Evolutionary conservation across 2,888 invertebrate genomes (phyloP), one percentile per base, ranked within the genome.

Genomic region (Kuschelorhynchus macadamiae): DNA sequence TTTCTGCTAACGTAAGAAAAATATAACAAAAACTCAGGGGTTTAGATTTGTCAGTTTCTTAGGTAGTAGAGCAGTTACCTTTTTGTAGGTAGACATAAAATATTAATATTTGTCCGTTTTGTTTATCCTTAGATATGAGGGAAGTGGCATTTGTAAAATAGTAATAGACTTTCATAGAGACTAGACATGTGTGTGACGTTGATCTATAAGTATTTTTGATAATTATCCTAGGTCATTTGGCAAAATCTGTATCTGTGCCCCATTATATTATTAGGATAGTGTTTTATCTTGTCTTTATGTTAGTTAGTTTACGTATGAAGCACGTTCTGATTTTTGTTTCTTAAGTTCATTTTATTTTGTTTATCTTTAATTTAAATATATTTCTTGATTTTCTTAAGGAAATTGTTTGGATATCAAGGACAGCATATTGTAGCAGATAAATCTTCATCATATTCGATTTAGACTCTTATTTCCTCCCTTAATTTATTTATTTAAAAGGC

Each of bases 261-360:
- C 33, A 42, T 50, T n/a, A 50, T 49, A 44, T 42, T 42, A n/a
- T 52, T 32, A 21, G 8, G n/a, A 18, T 49, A 16, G 21, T 30
- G 16, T n/a, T 17, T 46, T 56, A 41, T 41, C 36, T 16, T 25
- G 14, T 49, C 20, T 33, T 52, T 65, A 55, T 64, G 57, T 64
- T 65, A 65, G 59, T 65, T 65, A 59, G 65, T 65, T 65, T 66
- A 55, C 16, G 66, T 66, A 60, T 66, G 60, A 46, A 30, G 66
- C 66, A 66, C 66, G 66, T 53, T 59, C 36, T 62, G 17, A 18
- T 11, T 7, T 36, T 36, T 36, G 20, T 1, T 33, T 50, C 3
- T 30, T 12, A 4, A 12, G 21, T 59, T 47, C n/a, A 50, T 61
- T 50, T 32, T 12, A 20, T 32, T 41, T 61, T 61, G 8, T 53